Percentiles rank a stretch among this genome's conserved stretches.
phyloP scores from a whole-genome alignment of 2,797 vertebrate species.

The Gobionotothen gibberifrons region DNA sequence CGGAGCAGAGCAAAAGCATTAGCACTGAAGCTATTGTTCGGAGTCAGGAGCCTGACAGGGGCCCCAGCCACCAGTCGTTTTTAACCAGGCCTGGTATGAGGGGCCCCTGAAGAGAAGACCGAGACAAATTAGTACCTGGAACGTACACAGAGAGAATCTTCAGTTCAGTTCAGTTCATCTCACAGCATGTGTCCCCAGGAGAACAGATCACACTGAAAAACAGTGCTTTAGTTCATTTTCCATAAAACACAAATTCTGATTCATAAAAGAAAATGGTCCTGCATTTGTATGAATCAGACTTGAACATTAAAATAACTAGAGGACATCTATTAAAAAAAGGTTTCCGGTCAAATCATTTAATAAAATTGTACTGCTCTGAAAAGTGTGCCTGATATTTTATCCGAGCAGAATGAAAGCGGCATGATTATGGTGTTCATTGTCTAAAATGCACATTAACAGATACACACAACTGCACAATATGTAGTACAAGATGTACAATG shows the following conservation, averaged over 20 bases:
- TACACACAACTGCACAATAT: not conserved
- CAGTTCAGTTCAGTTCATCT: conserved; percentile 1
- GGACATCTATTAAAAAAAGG: not conserved
- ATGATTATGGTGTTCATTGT: not conserved
- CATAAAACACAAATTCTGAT: not conserved
- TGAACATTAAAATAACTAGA: not conserved
- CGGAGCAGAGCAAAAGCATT: conserved; percentile 26
- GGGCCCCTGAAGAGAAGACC: conserved; percentile 30
- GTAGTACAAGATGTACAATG: too few relatives aligned
- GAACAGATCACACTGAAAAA: not conserved
- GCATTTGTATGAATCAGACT: not conserved
- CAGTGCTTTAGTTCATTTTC: not conserved
- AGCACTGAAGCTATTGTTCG: conserved; percentile 32
- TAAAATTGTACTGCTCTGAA: not conserved
- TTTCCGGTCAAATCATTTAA: not conserved
- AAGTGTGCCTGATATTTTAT: not conserved
- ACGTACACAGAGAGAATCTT: not conserved
- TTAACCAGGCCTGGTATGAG: not conserved
- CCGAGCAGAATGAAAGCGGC: not conserved
- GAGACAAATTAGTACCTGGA: conserved; percentile 28
- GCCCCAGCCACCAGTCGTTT: conserved; percentile 20
- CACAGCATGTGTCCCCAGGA: not conserved
- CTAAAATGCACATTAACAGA: not conserved
- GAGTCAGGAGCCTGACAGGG: conserved; percentile 16
- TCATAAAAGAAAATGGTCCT: not conserved